phyloP scores from a whole-genome alignment of 2,113 vertebrate species.

The Stegostoma tigrinum region DNA sequence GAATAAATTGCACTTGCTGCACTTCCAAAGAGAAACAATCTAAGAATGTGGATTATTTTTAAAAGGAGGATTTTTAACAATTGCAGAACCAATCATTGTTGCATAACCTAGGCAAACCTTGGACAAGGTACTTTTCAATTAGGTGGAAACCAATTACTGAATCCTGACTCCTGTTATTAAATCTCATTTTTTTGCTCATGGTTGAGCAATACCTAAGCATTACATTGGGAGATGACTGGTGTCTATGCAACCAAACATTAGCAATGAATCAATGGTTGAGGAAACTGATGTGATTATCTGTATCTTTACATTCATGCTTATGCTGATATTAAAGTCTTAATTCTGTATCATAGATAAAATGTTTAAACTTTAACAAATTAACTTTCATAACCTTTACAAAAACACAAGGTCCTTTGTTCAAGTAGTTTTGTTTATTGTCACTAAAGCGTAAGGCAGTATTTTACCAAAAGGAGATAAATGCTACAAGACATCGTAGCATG shows the following conservation, averaged over 20 bases:
- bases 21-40: neutral
- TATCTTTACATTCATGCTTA: neutral
- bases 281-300: neutral
- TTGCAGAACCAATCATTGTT: neutral
- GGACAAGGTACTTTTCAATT: neutral
- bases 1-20: neutral
- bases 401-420: neutral
- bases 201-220: neutral
- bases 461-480: conserved; percentile 28
- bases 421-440: conserved; percentile 33
- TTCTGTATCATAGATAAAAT: neutral
- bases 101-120: neutral
- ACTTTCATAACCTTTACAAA: neutral
- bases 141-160: neutral
- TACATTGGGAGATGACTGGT: neutral
- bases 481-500: conserved; percentile 25
- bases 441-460: conserved; percentile 36
- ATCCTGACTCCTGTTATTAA: neutral
- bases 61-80: neutral
- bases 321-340: neutral
- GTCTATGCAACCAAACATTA: neutral
- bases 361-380: neutral
- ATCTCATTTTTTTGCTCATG: neutral
- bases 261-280: neutral
- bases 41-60: neutral